Evolutionary conservation across 2,113 vertebrate species (phyloP).

Genomic region (Rhegmatorhina hoffmannsi): DNA sequence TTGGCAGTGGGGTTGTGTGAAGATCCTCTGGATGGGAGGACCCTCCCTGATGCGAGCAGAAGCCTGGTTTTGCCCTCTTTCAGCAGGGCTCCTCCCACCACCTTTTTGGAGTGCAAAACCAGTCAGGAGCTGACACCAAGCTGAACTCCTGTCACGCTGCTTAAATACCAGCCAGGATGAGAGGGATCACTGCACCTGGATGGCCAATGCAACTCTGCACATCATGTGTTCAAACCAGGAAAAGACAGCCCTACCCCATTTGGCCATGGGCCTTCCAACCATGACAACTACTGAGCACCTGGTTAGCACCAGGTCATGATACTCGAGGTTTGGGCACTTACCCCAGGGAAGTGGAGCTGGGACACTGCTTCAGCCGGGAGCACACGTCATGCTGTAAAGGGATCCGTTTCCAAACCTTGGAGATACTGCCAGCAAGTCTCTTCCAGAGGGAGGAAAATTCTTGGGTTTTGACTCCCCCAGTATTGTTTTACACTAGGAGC

Average conservation of each 20-base stretch:
- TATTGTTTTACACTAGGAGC: not conserved
- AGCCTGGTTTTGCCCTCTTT: not conserved
- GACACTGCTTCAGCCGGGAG: not conserved
- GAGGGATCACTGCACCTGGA: not conserved
- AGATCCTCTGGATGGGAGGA: not conserved
- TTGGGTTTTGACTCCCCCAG: not conserved
- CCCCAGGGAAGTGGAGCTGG: not conserved
- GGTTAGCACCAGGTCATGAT: rapidly evolving
- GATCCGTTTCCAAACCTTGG: not conserved
- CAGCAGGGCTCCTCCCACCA: not conserved
- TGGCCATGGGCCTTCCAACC: not conserved
- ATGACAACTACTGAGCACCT: rapidly evolving
- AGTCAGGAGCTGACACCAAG: not conserved
- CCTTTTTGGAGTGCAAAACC: not conserved
- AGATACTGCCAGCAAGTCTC: not conserved
- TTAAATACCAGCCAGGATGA: not conserved
- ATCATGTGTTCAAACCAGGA: rapidly evolving
- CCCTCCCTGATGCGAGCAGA: not conserved
- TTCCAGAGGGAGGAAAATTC: not conserved
- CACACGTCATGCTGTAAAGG: rapidly evolving
- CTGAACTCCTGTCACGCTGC: not conserved
- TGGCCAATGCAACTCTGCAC: not conserved
- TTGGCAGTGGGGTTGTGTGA: not conserved
- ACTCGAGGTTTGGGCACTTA: not conserved
- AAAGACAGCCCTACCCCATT: not conserved